A percentile compares a stretch with the other conserved stretches of the same genome.
Evolutionary conservation across 1,140 invertebrate genomes (phyloP).

Genomic region (Anoplophora glabripennis): DNA sequence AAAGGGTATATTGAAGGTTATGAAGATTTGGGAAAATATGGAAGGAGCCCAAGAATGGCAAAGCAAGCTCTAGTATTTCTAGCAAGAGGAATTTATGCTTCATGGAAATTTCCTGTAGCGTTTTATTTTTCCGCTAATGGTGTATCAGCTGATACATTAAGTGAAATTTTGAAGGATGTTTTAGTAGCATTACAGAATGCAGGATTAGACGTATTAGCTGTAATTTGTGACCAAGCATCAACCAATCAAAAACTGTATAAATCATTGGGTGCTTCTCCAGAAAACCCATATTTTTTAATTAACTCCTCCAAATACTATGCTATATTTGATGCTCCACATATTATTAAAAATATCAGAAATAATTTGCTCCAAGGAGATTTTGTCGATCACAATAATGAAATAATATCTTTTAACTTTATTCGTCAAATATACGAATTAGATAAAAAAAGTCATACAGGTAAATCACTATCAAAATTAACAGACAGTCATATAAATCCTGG

Average conservation of each 20-base stretch:
- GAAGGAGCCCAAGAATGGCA: neutral
- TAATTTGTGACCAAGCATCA: constrained; percentile 12
- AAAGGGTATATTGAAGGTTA: constrained; percentile 8
- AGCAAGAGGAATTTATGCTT: constrained; percentile 9
- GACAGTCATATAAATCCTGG: too few relatives aligned
- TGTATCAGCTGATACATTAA: neutral
- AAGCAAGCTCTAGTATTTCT: constrained; percentile 13
- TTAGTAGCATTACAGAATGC: neutral
- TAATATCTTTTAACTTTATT: too few relatives aligned
- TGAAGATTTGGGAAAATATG: constrained; percentile 12
- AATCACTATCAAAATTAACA: too few relatives aligned
- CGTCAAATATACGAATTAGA: too few relatives aligned
- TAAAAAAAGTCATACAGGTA: too few relatives aligned
- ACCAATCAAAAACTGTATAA: constrained; percentile 14
- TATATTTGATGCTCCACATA: constrained; percentile 12
- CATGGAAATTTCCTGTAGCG: constrained; percentile 9
- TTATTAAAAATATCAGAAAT: constrained; percentile 18
- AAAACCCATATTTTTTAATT: constrained; percentile 11
- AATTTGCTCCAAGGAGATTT: constrained; percentile 12
- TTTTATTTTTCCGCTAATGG: constrained; percentile 4
- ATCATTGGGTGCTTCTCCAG: neutral
- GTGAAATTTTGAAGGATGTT: neutral
- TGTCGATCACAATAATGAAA: neutral
- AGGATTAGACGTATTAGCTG: neutral
- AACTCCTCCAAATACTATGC: constrained; percentile 8